These are phyloP conservation scores for Brachionus rotundiformis DNA, from an alignment of 1,140 invertebrate genomes.

Conservation along the genomic window DNA sequence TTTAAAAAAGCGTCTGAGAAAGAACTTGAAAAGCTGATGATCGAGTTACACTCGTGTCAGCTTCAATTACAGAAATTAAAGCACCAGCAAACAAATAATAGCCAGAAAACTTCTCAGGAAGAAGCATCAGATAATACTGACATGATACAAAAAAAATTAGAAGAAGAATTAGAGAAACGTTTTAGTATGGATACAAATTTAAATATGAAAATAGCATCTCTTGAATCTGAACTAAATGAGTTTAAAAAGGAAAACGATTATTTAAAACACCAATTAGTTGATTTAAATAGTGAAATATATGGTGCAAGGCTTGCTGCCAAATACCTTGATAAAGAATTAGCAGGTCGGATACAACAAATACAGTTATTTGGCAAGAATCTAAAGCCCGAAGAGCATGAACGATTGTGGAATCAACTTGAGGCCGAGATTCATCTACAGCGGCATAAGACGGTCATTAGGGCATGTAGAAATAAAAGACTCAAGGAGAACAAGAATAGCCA, in stretches of 20 bases:
- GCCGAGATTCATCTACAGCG: constrained; percentile 81
- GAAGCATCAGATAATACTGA: not conserved
- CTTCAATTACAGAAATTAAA: constrained; percentile 64
- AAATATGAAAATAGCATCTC: constrained; percentile 59
- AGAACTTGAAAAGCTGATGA: constrained; percentile 69
- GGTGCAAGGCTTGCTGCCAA: constrained; percentile 79
- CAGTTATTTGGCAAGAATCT: constrained; percentile 75
- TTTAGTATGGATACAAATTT: constrained; percentile 56
- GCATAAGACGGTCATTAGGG: constrained; percentile 76
- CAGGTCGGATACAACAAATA: constrained; percentile 82
- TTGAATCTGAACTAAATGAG: constrained; percentile 71
- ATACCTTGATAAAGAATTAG: constrained; percentile 81
- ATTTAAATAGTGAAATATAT: constrained; percentile 78
- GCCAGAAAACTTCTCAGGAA: not conserved
- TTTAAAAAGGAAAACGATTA: constrained; percentile 73
- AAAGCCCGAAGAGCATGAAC: constrained; percentile 76
- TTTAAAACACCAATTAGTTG: constrained; percentile 72
- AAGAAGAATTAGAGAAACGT: constrained; percentile 64
- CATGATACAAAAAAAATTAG: constrained; percentile 56
- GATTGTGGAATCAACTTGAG: constrained; percentile 80
- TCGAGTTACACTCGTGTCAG: constrained; percentile 70
- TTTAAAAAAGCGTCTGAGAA: constrained; percentile 68
- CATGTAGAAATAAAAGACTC: constrained; percentile 61
- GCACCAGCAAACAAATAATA: constrained; percentile 55
- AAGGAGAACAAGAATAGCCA: constrained; percentile 63